phyloP scores from a whole-genome alignment of 1,140 invertebrate species.

The Arion vulgaris region DNA sequence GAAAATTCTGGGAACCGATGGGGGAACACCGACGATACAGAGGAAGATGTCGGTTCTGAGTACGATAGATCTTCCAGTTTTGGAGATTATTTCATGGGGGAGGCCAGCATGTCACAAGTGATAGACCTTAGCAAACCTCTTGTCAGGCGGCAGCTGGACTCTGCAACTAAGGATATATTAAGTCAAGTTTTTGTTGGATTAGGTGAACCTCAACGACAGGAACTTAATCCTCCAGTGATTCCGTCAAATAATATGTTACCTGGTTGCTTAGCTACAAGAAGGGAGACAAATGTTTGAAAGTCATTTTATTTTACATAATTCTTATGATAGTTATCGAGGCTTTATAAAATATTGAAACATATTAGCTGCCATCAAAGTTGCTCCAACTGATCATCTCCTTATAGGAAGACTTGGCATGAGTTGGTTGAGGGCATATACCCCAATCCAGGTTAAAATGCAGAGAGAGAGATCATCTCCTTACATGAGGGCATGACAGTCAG shows the following conservation, averaged over 20 bases:
- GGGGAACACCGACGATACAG: constrained; percentile 20
- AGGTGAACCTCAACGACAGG: neutral
- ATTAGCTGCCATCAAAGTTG: too few relatives aligned
- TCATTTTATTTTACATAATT: too few relatives aligned
- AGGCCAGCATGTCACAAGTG: constrained; percentile 7
- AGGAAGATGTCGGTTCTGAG: constrained; percentile 6
- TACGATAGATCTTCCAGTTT: constrained; percentile 22
- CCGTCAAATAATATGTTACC: neutral
- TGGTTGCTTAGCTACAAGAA: constrained; percentile 1
- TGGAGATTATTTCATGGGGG: constrained; percentile 33
- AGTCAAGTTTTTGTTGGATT: constrained; percentile 24
- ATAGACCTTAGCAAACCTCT: constrained; percentile 31
- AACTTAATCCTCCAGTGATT: neutral
- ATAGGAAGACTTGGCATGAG: too few relatives aligned
- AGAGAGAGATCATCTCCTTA: too few relatives aligned
- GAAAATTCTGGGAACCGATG: constrained; percentile 5
- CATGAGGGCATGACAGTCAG: too few relatives aligned
- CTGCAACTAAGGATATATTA: neutral
- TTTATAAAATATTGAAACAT: too few relatives aligned
- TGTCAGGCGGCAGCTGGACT: constrained; percentile 9
- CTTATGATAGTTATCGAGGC: too few relatives aligned
- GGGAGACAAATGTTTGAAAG: constrained; percentile 22
- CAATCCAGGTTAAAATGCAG: too few relatives aligned
- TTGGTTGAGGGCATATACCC: too few relatives aligned
- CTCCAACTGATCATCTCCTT: too few relatives aligned